Evolutionary conservation across 2,113 vertebrate genomes (phyloP).

Genomic region (Raphicerus campestris): DNA sequence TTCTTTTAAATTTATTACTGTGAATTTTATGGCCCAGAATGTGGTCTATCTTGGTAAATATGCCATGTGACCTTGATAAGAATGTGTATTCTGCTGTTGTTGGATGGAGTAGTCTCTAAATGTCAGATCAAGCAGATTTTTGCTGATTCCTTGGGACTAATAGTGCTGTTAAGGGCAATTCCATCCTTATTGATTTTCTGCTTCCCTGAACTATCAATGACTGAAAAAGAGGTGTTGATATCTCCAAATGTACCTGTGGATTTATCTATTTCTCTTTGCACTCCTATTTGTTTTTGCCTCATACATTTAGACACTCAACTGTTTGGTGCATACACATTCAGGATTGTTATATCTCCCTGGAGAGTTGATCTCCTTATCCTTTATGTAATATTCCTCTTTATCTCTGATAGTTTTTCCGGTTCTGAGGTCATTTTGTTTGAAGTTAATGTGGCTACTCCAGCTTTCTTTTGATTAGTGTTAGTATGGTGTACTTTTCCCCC

Average conservation of each 20-base stretch:
- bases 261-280: neutral
- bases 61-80: neutral
- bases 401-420: neutral
- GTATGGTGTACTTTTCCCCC: neutral
- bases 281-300: neutral
- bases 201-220: neutral
- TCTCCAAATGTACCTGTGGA: neutral
- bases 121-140: neutral
- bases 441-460: neutral
- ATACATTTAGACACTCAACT: neutral
- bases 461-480: neutral
- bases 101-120: neutral
- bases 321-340: neutral
- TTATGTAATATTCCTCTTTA: neutral
- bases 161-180: neutral
- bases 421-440: neutral
- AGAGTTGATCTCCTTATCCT: neutral
- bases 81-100: neutral
- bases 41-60: neutral
- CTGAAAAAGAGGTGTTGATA: neutral
- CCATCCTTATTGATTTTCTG: neutral
- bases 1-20: constrained; percentile 28
- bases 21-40: neutral
- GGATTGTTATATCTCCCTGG: neutral
- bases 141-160: neutral